phyloP scores from a whole-genome alignment of 2,797 vertebrate genomes.

The Denticeps clupeoides region DNA sequence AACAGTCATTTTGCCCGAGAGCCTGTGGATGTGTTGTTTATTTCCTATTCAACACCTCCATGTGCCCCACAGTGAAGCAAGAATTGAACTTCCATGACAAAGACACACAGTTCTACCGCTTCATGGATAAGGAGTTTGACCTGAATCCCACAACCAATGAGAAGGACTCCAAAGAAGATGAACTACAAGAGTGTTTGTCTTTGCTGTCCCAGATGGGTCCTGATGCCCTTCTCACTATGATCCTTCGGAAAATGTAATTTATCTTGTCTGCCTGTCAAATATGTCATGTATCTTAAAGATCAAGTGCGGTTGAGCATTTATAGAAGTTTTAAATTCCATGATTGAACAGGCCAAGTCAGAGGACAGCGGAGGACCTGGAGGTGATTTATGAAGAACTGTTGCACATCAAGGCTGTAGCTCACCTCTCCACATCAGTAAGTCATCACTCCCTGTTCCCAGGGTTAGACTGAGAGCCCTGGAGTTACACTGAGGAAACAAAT shows the following conservation, averaged over 20 bases:
- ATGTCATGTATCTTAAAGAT: neutral
- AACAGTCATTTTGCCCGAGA: no score
- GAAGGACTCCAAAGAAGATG: constrained; percentile 71
- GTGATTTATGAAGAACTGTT: constrained; percentile 92
- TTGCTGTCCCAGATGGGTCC: constrained; percentile 83
- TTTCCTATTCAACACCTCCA: constrained; percentile 2
- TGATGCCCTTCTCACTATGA: constrained; percentile 83
- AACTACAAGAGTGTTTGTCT: constrained; percentile 73
- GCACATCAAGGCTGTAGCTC: constrained; percentile 88
- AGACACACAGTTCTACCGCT: constrained; percentile 85
- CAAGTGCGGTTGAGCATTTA: no score
- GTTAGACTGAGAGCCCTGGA: no score
- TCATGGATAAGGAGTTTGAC: constrained; percentile 58
- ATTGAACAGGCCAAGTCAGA: constrained; percentile 80
- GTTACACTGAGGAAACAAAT: no score
- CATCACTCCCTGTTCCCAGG: neutral
- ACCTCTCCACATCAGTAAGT: constrained; percentile 85
- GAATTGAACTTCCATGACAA: constrained; percentile 89
- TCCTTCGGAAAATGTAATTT: constrained; percentile 79
- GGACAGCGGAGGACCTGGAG: constrained; percentile 80
- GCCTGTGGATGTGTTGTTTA: neutral
- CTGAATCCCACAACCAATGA: constrained; percentile 40
- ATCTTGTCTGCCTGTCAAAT: no score
- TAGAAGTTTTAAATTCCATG: no score
- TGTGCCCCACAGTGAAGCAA: constrained; percentile 65